Base-by-base conservation (phyloP, 1,140 invertebrate species). In the Rhyacophila brunnea region DNA sequence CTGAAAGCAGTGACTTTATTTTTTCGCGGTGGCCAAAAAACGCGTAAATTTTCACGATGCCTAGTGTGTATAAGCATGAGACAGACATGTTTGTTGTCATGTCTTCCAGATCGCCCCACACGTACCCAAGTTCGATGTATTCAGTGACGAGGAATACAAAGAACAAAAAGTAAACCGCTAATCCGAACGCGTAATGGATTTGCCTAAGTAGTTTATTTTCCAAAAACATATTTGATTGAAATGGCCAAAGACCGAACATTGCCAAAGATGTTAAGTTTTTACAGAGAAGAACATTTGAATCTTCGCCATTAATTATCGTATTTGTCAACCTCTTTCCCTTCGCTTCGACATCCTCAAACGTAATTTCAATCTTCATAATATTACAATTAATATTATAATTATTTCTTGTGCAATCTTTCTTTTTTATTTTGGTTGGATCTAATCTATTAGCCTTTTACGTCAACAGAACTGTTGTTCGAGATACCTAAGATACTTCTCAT, bases 81-180 rank as follows among this genome's bases (percentile, higher is more conserved):
- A 67, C 66, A 2, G 59, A 56, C 50, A 64, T 60, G 20, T 67
- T 67, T 1, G 62, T 65, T 14, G 66, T 67, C 62, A 67, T 62
- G 42, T 57, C 60, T 49, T 65, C 58, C 11, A 67, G 55, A 47
- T 65, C 46, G 23, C 62, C 60, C 59, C 62, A 67, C 5, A 67
- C 60, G 32, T 62, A 28, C 4, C 32, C 14, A 28, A 67, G 50
- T 45, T 67, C 66, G 5, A 67, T 42, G 19, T 62, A 67, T 48
- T 67, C 62, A 1, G 59, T 58, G 15, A 62, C 62, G 6, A 64
- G 15, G 19, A 67, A 67, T 42, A 58, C 0, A 18, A 60, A 45
- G 28, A 65, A 67, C 13, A 57, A 14, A 32, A 19, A 58, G 58
- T 65, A 60, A 28, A 55, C n/a, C 11, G 49, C 20, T 9, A 60